Conservation (phyloP, 1,140 invertebrate genomes). For the Leptopilina boulardi region DNA sequence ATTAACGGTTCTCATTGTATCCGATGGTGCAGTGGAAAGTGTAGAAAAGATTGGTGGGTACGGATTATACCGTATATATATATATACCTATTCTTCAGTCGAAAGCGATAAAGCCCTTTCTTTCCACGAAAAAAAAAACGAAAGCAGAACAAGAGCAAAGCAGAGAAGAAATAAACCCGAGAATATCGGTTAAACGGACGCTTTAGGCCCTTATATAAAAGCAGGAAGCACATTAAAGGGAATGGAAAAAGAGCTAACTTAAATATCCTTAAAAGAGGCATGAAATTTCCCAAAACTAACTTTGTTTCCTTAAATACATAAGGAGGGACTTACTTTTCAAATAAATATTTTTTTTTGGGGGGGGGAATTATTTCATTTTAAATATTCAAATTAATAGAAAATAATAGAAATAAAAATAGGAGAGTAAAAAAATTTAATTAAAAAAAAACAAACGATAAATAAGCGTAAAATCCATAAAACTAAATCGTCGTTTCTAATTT, state of each 20-base stretch:
- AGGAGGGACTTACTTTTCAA: too few species aligned
- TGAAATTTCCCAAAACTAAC: background rate
- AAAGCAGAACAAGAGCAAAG: slow-evolving; percentile 2
- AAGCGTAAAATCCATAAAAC: background rate
- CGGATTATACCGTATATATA: slow-evolving; percentile 5
- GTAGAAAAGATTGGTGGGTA: slow-evolving; percentile 17
- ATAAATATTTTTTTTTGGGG: background rate
- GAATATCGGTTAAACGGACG: slow-evolving; percentile 4
- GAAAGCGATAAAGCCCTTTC: slow-evolving; percentile 9
- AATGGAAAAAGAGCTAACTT: background rate
- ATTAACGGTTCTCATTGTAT: slow-evolving; percentile 6
- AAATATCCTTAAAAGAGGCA: background rate
- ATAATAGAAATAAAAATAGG: too few species aligned
- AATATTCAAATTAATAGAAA: too few species aligned
- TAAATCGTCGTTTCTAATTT: background rate
- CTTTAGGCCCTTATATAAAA: slow-evolving; percentile 11
- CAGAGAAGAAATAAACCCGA: slow-evolving; percentile 6
- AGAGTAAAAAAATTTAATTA: background rate
- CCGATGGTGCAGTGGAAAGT: background rate
- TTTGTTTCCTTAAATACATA: too few species aligned
- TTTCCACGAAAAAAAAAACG: background rate
- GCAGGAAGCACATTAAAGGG: background rate
- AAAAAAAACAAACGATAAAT: background rate
- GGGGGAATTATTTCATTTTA: too few species aligned
- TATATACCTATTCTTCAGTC: slow-evolving; percentile 17